Conservation (phyloP, 2,888 invertebrate species). For the Diplazon laetatorius region DNA sequence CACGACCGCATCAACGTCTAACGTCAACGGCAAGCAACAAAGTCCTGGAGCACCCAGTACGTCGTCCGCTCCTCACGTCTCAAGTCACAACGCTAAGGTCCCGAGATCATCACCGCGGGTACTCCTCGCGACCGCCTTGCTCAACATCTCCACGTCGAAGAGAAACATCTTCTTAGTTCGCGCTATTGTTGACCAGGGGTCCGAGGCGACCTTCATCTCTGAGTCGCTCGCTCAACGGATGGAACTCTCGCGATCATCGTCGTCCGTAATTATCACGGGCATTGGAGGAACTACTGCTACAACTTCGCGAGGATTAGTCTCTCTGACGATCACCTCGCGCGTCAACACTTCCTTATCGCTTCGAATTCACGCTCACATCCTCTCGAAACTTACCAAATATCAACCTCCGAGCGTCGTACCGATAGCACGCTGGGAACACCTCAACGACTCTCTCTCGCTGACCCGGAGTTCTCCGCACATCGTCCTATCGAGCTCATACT, state of each 20-base stretch:
- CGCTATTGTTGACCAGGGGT: conserved; percentile 47
- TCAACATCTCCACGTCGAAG: background rate
- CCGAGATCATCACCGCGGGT: background rate
- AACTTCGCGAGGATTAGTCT: background rate
- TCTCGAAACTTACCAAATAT: background rate
- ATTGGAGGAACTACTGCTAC: background rate
- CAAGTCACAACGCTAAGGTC: background rate
- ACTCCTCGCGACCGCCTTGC: background rate
- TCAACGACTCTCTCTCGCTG: background rate
- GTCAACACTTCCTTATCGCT: background rate
- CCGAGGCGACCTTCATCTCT: conserved; percentile 36
- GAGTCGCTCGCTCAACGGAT: conserved; percentile 40
- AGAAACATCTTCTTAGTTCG: background rate
- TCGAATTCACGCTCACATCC: background rate
- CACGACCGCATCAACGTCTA: too few species aligned
- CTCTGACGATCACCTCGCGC: background rate
- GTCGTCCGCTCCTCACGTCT: background rate
- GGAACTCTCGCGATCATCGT: conserved; percentile 12
- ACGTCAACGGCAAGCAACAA: too few species aligned
- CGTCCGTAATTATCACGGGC: conserved; percentile 5
- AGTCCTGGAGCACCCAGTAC: background rate
- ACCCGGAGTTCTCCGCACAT: background rate
- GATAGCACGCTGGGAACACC: background rate
- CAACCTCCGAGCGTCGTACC: background rate
- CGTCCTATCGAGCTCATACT: conserved; percentile 10